These are phyloP conservation scores for Drosophila pseudoananassae DNA, from an alignment of 1,140 invertebrate genomes.

Conservation along the genomic window DNA sequence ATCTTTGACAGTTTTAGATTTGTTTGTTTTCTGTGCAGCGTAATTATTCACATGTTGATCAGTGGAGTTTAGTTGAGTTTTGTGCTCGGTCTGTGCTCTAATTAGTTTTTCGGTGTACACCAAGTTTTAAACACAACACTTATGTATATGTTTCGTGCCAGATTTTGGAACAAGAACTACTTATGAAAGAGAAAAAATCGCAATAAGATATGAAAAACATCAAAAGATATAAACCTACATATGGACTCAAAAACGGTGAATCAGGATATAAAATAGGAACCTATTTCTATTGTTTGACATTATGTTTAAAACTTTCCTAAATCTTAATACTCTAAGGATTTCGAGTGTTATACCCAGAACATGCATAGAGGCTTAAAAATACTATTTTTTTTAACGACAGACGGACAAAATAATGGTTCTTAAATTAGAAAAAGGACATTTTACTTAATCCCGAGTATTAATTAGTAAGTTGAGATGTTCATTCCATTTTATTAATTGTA, in stretches of 20 bases:
- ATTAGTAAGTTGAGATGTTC: conserved; percentile 26
- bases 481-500: conserved; percentile 16
- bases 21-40: conserved; percentile 22
- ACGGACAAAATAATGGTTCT: not conserved
- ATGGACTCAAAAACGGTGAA: not conserved
- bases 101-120: conserved; percentile 46
- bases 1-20: conserved; percentile 7
- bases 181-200: conserved; percentile 9
- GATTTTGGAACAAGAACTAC: conserved; percentile 32
- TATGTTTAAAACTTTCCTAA: too few relatives aligned
- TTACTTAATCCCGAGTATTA: not conserved
- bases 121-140: conserved; percentile 41
- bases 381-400: not conserved
- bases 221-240: not conserved
- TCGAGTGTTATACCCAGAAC: not conserved
- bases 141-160: conserved; percentile 45
- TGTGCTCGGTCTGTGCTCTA: conserved; percentile 37
- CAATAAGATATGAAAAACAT: conserved; percentile 4
- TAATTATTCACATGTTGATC: conserved; percentile 43
- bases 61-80: conserved; percentile 47
- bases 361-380: not conserved
- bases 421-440: not conserved
- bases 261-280: not conserved
- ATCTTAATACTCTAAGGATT: not conserved
- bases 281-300: too few relatives aligned